Percentiles rank a stretch among this genome's conserved stretches.
Conservation (phyloP, 2,888 invertebrate genomes). For the Hyles lineata region DNA sequence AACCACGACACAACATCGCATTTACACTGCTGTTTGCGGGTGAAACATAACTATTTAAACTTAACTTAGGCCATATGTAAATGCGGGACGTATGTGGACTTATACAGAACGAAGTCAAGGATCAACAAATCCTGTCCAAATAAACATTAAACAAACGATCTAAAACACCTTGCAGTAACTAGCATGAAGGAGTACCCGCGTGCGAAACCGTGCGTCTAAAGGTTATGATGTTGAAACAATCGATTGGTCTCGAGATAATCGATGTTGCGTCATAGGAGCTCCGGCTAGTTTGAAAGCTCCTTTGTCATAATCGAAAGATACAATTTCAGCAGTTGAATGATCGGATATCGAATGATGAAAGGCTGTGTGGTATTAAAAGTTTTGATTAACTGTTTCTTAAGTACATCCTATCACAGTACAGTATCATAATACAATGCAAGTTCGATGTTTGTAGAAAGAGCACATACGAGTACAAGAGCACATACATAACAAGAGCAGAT, state of each 20-base stretch:
- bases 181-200: constrained; percentile 13
- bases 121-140: background rate
- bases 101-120: background rate
- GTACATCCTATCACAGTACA: too few relatives aligned
- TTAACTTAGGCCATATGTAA: too few relatives aligned
- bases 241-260: constrained; percentile 38
- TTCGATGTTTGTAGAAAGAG: too few relatives aligned
- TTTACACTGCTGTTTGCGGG: too few relatives aligned
- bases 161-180: constrained; percentile 9
- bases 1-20: too few relatives aligned
- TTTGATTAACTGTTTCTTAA: too few relatives aligned
- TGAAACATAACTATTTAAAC: too few relatives aligned
- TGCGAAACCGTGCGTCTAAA: constrained; percentile 37
- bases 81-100: too few relatives aligned
- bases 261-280: constrained; percentile 35
- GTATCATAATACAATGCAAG: too few relatives aligned
- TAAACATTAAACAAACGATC: background rate
- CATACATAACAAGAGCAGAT: too few relatives aligned
- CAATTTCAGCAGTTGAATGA: background rate
- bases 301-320: constrained; percentile 6
- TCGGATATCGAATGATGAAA: background rate
- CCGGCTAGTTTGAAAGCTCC: background rate
- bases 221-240: constrained; percentile 39
- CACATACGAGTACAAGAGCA: too few relatives aligned
- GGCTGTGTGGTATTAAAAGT: background rate